phyloP scores from a whole-genome alignment of 2,888 invertebrate species.

The Bugula neritina region DNA sequence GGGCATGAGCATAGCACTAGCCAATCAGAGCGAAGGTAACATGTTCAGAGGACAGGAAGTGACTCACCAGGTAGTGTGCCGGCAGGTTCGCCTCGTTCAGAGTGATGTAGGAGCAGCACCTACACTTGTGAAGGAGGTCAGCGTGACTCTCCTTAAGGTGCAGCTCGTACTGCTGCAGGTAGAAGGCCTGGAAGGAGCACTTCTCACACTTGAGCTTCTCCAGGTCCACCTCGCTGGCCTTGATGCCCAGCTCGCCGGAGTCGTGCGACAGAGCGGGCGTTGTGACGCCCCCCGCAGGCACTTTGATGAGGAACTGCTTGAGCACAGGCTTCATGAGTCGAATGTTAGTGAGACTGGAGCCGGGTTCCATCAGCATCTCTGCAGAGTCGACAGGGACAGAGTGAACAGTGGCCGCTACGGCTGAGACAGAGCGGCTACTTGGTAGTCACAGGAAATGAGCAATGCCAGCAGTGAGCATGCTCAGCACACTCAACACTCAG shows the following conservation, averaged over 20 bases:
- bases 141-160: conserved; percentile 43
- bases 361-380: not conserved
- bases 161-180: conserved; percentile 50
- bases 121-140: conserved; percentile 43
- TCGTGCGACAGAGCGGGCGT: not conserved
- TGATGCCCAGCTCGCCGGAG: conserved; percentile 40
- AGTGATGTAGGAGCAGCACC: conserved; percentile 37
- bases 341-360: not conserved
- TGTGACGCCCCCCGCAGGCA: no score
- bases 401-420: no score
- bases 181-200: conserved; percentile 50
- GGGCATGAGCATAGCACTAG: no score
- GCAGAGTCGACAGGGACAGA: no score
- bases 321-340: conserved; percentile 10
- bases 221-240: conserved; percentile 46
- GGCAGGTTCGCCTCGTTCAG: conserved; percentile 41
- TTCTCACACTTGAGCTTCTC: conserved; percentile 47
- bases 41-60: no score
- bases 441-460: no score
- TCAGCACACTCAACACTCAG: no score
- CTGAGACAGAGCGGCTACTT: no score
- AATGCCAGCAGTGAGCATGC: no score
- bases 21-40: no score
- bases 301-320: conserved; percentile 17
- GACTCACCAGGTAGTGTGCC: conserved; percentile 49